phyloP scores from a whole-genome alignment of 2,888 invertebrate genomes.

The Spisula solida region DNA sequence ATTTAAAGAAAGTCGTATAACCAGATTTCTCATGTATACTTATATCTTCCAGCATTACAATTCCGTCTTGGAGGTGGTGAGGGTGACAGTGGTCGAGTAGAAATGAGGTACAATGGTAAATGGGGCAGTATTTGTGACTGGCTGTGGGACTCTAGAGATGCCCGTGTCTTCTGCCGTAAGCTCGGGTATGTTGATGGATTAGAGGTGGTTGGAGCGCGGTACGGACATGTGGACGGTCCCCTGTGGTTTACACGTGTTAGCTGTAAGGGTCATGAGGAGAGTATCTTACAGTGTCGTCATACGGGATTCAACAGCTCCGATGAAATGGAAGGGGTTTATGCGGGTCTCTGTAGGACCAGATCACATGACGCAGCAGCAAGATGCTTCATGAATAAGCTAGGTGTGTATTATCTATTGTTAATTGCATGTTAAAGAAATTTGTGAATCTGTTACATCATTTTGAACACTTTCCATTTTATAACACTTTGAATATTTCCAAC shows the following conservation, averaged over 20 bases:
- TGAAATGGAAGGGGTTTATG: conserved; percentile 73
- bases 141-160: conserved; percentile 77
- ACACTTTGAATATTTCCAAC: background rate
- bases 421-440: no score
- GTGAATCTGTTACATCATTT: no score
- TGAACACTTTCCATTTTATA: background rate
- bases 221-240: conserved; percentile 71
- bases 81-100: conserved; percentile 77
- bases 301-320: conserved; percentile 78
- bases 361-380: conserved; percentile 77
- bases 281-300: conserved; percentile 73
- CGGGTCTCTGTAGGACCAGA: conserved; percentile 73
- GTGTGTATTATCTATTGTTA: conserved; percentile 61
- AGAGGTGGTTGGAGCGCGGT: conserved; percentile 71
- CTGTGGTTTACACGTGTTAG: conserved; percentile 76
- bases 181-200: conserved; percentile 74
- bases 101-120: conserved; percentile 77
- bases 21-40: no score
- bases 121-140: conserved; percentile 81
- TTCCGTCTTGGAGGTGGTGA: conserved; percentile 75
- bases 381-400: conserved; percentile 76
- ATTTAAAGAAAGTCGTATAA: no score
- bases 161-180: conserved; percentile 77
- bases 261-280: conserved; percentile 77
- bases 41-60: conserved; percentile 62